Evolutionary conservation across 2,888 invertebrate species (phyloP), one percentile per base, ranked within the genome.

Genomic region (Autographa gamma): DNA sequence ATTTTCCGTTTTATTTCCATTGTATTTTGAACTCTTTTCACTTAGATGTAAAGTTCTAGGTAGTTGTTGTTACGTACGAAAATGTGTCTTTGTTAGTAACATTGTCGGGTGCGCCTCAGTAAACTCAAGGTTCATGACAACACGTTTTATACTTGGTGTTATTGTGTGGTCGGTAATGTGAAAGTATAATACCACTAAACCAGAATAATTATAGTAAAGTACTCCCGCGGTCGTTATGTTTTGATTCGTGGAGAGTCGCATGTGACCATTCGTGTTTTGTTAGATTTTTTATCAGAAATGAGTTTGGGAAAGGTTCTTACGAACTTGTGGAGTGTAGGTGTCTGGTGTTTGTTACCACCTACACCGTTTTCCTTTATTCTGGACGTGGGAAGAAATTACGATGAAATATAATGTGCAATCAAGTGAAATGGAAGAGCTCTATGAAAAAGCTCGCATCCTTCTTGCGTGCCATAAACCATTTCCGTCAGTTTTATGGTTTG

Each of bases 401-500:
- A 86, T 88, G 88, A 89, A 90, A 91, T 90, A 92, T 91, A 88
- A 92, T 91, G 89, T 89, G 91, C 91, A 92, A 93, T 94, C 91
- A 92, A 90, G 86, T 85, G 86, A 83, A 93, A 92, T 90, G 89
- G 89, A 83, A 85, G 86, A 84, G 85, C 85, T 87, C 82, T 79
- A 84, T 83, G 86, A 85, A 88, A 90, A 86, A 81, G 84, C 87
- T 87, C 86, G 83, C 88, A 90, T 92, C 90, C 87, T 90, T 86
- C 86, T 89, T 86, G 93, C 92, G 92, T 94, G 93, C 74, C 87
- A 85, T 91, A 91, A 92, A 91, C 91, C 88, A 91, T 93, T 92
- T 86, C 84, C 80, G 79, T 76, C 82, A 80, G 86, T 85, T 89
- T 91, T 89, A 90, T 87, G 88, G 85, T 90, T 89, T 89, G 87